These are phyloP conservation scores for Pampus argenteus DNA, from an alignment of 2,797 vertebrate species.

Conservation along the genomic window DNA sequence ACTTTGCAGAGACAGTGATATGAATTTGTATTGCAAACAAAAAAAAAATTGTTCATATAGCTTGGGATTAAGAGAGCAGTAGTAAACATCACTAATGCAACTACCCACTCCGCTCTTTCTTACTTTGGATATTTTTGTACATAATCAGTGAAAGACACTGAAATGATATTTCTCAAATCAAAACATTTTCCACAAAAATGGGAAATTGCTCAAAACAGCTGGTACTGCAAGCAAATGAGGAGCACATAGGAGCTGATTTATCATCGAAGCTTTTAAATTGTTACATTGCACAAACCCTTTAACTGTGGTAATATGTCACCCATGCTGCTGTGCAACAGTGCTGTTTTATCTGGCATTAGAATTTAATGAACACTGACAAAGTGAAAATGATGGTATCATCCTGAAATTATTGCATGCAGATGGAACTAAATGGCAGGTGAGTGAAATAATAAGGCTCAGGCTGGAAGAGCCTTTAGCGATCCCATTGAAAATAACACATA, in stretches of 20 bases:
- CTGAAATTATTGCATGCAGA: conserved; percentile 45
- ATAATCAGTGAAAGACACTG: conserved; percentile 18
- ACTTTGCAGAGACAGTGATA: conserved; percentile 16
- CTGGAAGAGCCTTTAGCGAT: conserved; percentile 11
- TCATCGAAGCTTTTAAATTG: conserved; percentile 26
- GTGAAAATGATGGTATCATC: conserved; percentile 32
- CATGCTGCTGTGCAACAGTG: conserved; percentile 34
- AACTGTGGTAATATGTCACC: conserved; percentile 41
- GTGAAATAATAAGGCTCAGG: conserved; percentile 30
- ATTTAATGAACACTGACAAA: conserved; percentile 42
- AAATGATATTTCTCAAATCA: conserved; percentile 34
- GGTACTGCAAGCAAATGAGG: conserved; percentile 3
- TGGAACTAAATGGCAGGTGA: conserved; percentile 32
- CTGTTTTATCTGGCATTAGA: conserved; percentile 19
- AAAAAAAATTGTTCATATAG: conserved; percentile 20
- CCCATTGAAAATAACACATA: conserved; percentile 23
- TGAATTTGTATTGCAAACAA: background rate
- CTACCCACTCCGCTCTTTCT: conserved; percentile 1
- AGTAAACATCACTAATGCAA: conserved; percentile 14
- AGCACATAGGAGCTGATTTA: conserved; percentile 31
- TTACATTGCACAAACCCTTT: conserved; percentile 40
- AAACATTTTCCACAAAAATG: conserved; percentile 5
- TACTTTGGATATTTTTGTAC: background rate
- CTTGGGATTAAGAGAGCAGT: conserved; percentile 1
- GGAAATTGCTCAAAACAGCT: conserved; percentile 3